phyloP scores from a whole-genome alignment of 2,888 invertebrate genomes.

The Sminthurides aquaticus region DNA sequence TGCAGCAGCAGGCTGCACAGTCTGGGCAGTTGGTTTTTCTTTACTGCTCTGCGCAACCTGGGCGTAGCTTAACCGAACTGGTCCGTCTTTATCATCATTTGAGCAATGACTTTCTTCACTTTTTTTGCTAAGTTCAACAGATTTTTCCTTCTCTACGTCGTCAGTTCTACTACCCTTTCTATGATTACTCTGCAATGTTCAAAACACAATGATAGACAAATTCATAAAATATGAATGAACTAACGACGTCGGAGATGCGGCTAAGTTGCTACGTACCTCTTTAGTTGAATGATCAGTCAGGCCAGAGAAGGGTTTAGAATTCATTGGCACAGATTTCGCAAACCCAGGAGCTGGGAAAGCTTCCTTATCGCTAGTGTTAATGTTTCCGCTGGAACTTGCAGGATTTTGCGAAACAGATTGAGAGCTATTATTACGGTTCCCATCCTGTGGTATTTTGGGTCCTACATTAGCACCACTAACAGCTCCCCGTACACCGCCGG shows the following conservation, averaged over 20 bases:
- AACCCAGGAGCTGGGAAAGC: slow-evolving; percentile 41
- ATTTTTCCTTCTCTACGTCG: slow-evolving; percentile 24
- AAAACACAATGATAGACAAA: too few relatives aligned
- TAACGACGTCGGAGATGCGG: neutral
- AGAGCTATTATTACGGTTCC: neutral
- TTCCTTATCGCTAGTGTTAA: slow-evolving; percentile 39
- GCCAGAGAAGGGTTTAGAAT: slow-evolving; percentile 40
- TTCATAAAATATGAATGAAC: neutral
- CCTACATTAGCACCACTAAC: neutral
- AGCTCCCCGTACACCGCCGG: neutral
- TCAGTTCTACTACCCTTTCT: slow-evolving; percentile 35
- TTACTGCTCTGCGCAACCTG: slow-evolving; percentile 55
- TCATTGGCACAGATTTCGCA: slow-evolving; percentile 42
- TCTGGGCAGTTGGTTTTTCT: slow-evolving; percentile 33
- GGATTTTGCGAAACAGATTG: neutral
- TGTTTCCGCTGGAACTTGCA: slow-evolving; percentile 13
- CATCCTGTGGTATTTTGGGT: neutral
- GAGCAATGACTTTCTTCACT: slow-evolving; percentile 41
- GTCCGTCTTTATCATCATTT: slow-evolving; percentile 42
- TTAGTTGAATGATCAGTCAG: slow-evolving; percentile 41
- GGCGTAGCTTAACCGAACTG: slow-evolving; percentile 55
- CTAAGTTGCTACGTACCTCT: slow-evolving; percentile 28
- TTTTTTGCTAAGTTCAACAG: slow-evolving; percentile 23
- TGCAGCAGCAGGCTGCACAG: slow-evolving; percentile 15
- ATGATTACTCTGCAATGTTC: slow-evolving; percentile 16